A percentile compares a stretch with the other conserved stretches of the same genome.
These are phyloP conservation scores for Thalassoma bifasciatum DNA, from an alignment of 2,113 vertebrate species.

Conservation along the genomic window DNA sequence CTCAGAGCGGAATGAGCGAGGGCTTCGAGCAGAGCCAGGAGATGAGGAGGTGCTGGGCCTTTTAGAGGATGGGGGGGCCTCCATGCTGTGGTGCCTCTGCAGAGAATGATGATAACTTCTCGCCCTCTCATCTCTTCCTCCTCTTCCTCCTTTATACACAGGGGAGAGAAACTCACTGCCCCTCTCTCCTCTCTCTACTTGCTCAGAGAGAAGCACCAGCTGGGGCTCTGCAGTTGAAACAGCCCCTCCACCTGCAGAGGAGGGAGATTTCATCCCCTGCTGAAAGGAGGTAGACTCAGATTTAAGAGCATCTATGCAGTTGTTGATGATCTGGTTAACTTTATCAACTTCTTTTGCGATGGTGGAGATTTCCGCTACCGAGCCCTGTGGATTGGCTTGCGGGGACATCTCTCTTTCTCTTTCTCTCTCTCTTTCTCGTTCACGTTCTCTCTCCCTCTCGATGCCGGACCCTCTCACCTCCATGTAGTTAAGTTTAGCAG, in stretches of 20 bases:
- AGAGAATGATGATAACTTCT: slow-evolving; percentile 88
- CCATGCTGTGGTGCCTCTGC: slow-evolving; percentile 94
- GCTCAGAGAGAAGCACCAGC: slow-evolving; percentile 92
- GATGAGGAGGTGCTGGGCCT: slow-evolving; percentile 90
- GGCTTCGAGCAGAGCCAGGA: slow-evolving; percentile 90
- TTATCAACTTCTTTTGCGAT: slow-evolving; percentile 98
- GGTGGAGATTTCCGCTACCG: slow-evolving; percentile 95
- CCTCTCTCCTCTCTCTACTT: slow-evolving; percentile 79
- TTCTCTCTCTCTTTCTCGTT: slow-evolving; percentile 44
- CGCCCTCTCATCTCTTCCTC: slow-evolving; percentile 73
- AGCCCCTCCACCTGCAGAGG: slow-evolving; percentile 80
- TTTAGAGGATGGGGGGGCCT: slow-evolving; percentile 87
- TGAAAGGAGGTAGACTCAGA: slow-evolving; percentile 95
- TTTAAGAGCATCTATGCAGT: slow-evolving; percentile 98
- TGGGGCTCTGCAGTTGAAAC: slow-evolving; percentile 90
- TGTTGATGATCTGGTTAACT: slow-evolving; percentile 99
- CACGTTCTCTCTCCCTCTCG: slow-evolving; percentile 69
- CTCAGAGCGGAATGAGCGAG: slow-evolving; percentile 91
- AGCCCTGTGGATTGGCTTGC: slow-evolving; percentile 87
- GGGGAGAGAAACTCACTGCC: slow-evolving; percentile 89
- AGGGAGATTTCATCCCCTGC: slow-evolving; percentile 88
- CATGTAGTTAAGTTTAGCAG: slow-evolving; percentile 93
- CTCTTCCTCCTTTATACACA: slow-evolving; percentile 87
- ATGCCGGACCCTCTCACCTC: slow-evolving; percentile 91
- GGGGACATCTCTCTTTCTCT: slow-evolving; percentile 81